Conservation (phyloP, 2,113 vertebrate genomes). For the Scomber japonicus region DNA sequence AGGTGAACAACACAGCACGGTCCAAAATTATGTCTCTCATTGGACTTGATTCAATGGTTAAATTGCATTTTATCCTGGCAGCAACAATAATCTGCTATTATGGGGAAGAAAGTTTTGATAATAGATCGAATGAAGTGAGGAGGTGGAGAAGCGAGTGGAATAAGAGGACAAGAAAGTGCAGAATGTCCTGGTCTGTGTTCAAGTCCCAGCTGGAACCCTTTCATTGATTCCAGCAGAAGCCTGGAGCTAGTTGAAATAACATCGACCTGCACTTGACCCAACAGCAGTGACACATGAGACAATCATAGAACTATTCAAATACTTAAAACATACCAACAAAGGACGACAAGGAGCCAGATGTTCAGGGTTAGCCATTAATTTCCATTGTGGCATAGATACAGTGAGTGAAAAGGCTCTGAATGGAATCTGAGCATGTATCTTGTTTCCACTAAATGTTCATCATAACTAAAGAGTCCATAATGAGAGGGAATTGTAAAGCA, state of each 20-base stretch:
- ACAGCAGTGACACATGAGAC: conserved; percentile 35
- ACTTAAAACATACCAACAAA: conserved; percentile 33
- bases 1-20: conserved; percentile 46
- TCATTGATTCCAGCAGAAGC: conserved; percentile 47
- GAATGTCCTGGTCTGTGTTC: conserved; percentile 58
- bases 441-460: conserved; percentile 31
- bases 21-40: conserved; percentile 44
- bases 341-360: conserved; percentile 40
- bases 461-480: conserved; percentile 8
- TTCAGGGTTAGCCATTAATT: conserved; percentile 24
- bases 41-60: conserved; percentile 37
- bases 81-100: conserved; percentile 36
- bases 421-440: conserved; percentile 9
- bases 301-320: conserved; percentile 49
- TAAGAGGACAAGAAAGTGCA: conserved; percentile 43
- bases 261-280: conserved; percentile 55
- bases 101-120: conserved; percentile 49
- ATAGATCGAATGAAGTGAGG: conserved; percentile 52
- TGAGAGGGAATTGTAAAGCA: conserved; percentile 27
- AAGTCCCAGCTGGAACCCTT: conserved; percentile 48
- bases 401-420: conserved; percentile 17
- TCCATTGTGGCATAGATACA: conserved; percentile 10
- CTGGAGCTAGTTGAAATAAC: conserved; percentile 56
- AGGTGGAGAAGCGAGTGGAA: conserved; percentile 21
- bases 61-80: conserved; percentile 58